These are phyloP conservation scores for Pungitius pungitius DNA, from an alignment of 2,113 vertebrate species.

Conservation along the genomic window DNA sequence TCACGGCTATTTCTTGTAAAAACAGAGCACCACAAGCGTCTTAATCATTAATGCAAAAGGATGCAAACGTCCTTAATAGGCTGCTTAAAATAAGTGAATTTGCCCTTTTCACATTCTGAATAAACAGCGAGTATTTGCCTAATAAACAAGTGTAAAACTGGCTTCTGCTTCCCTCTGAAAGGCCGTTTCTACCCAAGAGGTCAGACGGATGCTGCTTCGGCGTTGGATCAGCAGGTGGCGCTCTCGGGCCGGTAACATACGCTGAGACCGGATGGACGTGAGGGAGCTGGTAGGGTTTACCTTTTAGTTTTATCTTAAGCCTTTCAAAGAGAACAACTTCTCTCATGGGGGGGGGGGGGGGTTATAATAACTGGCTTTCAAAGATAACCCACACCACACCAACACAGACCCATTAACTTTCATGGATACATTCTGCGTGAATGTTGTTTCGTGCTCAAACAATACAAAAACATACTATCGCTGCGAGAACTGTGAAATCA, in stretches of 20 bases:
- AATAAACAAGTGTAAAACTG: constrained; percentile 49
- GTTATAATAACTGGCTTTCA: constrained; percentile 33
- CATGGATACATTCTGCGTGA: neutral
- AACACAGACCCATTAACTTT: neutral
- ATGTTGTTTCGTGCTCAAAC: constrained; percentile 10
- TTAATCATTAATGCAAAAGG: too few species aligned
- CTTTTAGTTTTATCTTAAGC: constrained; percentile 48
- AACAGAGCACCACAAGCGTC: constrained; percentile 4
- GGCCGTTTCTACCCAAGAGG: neutral
- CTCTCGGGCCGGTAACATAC: constrained; percentile 63
- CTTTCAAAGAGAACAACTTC: constrained; percentile 30
- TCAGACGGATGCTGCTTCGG: constrained; percentile 25
- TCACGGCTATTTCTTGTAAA: constrained; percentile 8
- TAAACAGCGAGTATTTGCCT: constrained; percentile 41
- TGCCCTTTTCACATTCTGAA: too few species aligned
- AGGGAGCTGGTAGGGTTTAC: constrained; percentile 36
- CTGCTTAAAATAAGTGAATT: too few species aligned
- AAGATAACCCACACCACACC: constrained; percentile 24
- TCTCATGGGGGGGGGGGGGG: constrained; percentile 29
- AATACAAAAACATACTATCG: too few species aligned
- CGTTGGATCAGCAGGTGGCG: constrained; percentile 75
- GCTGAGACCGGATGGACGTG: neutral
- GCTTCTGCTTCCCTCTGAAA: constrained; percentile 10
- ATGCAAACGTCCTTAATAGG: too few species aligned
- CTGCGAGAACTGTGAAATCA: constrained; percentile 28